Evolutionary conservation across 2,797 vertebrate genomes (phyloP).

Genomic region (Glyptemys insculpta): DNA sequence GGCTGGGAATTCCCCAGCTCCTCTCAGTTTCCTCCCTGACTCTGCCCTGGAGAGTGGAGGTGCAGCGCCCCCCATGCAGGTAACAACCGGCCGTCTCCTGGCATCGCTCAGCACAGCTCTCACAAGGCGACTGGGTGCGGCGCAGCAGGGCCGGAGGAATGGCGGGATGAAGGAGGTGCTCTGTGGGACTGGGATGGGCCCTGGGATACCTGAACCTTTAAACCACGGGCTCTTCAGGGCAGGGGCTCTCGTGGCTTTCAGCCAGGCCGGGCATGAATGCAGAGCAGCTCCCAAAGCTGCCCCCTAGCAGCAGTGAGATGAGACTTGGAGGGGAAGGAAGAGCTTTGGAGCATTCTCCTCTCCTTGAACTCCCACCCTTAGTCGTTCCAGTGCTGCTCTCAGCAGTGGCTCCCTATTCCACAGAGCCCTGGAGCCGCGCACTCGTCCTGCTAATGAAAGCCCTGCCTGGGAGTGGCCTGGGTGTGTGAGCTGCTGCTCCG

Average conservation of each 20-base stretch:
- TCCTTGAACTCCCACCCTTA: not conserved
- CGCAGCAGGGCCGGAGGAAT: not conserved
- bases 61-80: not conserved
- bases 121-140: not conserved
- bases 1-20: not conserved
- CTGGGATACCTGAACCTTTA: not conserved
- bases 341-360: not conserved
- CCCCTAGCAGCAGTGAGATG: not conserved
- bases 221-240: not conserved
- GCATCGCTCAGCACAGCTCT: rapidly evolving
- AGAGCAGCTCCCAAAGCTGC: not conserved
- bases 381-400: not conserved
- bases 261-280: not conserved
- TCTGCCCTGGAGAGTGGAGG: not conserved
- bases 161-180: not conserved
- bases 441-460: not conserved
- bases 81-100: not conserved
- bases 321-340: no score
- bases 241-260: not conserved
- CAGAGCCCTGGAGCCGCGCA: not conserved
- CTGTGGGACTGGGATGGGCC: not conserved
- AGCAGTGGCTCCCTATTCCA: no score
- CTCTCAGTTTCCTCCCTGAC: not conserved
- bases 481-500: not conserved
- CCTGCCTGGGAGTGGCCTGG: not conserved